Evolutionary conservation across 2,113 vertebrate species (phyloP).

Genomic region (Plotosus lineatus): DNA sequence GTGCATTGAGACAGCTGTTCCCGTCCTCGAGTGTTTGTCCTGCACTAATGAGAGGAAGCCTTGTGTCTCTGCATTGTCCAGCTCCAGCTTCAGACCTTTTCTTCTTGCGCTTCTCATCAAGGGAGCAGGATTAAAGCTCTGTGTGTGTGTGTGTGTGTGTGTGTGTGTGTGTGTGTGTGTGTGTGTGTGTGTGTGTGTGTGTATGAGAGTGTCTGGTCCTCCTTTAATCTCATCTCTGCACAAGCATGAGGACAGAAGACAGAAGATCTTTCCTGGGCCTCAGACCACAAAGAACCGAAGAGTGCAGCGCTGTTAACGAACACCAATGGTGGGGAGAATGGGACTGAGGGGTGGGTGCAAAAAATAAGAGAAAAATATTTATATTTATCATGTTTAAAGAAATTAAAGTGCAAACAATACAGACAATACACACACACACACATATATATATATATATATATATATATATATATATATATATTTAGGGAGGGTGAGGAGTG

Average conservation of each 20-base stretch:
- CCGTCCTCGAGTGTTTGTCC: conserved; percentile 56
- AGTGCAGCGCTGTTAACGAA: background rate
- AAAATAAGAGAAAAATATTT: background rate
- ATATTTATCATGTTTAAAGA: too few species aligned
- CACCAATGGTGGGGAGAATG: too few species aligned
- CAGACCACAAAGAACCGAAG: background rate
- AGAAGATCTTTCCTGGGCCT: conserved; percentile 41
- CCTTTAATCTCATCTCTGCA: conserved; percentile 46
- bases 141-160: conserved; percentile 46
- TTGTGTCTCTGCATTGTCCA: conserved; percentile 51
- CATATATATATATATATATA: too few species aligned
- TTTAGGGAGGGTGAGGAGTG: too few species aligned
- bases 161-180: conserved; percentile 30
- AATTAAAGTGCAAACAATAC: background rate
- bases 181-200: conserved; percentile 32
- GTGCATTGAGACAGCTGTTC: conserved; percentile 50
- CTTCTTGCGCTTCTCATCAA: conserved; percentile 45
- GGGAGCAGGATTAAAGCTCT: conserved; percentile 52
- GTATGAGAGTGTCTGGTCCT: conserved; percentile 40
- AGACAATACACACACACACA: too few species aligned
- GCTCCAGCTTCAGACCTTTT: conserved; percentile 34
- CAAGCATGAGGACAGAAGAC: conserved; percentile 36
- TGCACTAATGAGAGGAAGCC: conserved; percentile 55
- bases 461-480: too few species aligned
- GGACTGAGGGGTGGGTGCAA: too few species aligned